phyloP scores from a whole-genome alignment of 2,113 vertebrate species.

The Proterorhinus semilunaris region DNA sequence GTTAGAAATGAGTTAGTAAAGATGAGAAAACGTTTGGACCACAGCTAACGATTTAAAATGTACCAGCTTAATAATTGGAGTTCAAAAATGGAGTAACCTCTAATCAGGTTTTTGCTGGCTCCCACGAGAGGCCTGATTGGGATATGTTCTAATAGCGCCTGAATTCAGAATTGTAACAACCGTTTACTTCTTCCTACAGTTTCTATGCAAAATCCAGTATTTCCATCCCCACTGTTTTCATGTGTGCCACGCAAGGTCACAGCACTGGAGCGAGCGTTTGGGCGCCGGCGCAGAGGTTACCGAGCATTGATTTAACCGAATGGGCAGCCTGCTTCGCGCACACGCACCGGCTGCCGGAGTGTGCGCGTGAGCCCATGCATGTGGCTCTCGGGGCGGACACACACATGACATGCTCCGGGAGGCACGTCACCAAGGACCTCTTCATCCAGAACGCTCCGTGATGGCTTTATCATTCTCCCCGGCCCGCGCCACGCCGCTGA shows the following conservation, averaged over 20 bases:
- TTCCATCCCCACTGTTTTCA: neutral
- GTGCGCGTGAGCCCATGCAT: constrained; percentile 84
- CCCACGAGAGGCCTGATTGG: no score
- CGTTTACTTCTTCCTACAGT: no score
- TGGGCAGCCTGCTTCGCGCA: constrained; percentile 76
- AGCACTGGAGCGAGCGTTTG: constrained; percentile 49
- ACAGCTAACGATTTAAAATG: no score
- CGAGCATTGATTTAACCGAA: constrained; percentile 88
- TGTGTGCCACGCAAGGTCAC: constrained; percentile 54
- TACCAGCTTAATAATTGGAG: no score
- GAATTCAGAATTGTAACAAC: no score
- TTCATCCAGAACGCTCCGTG: constrained; percentile 79
- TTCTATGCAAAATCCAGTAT: neutral
- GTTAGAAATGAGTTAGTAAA: no score
- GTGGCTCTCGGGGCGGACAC: constrained; percentile 85
- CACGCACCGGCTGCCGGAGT: constrained; percentile 79
- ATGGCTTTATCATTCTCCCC: constrained; percentile 74
- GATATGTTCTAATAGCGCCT: no score
- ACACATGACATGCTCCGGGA: constrained; percentile 57
- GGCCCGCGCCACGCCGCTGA: constrained; percentile 53
- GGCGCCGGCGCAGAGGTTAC: constrained; percentile 71
- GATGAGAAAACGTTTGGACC: no score
- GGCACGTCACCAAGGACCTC: constrained; percentile 65
- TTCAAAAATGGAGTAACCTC: no score
- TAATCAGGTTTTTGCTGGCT: no score